A percentile compares a stretch with the other conserved stretches of the same genome.
Conservation (phyloP, 2,888 invertebrate genomes). For the Pteria penguin region DNA sequence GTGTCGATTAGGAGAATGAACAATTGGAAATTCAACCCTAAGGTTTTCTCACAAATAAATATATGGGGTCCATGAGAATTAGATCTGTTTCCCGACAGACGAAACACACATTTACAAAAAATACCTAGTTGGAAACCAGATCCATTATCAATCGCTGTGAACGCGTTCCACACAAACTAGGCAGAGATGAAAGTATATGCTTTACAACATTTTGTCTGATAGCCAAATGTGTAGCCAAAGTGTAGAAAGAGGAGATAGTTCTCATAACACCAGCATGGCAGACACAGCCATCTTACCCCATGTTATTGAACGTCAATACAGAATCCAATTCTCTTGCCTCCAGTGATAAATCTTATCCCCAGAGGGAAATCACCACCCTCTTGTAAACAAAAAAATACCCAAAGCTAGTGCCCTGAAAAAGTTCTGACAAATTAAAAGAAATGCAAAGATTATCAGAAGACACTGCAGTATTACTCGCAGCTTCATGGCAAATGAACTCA, state of each 20-base stretch:
- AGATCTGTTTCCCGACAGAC: not conserved
- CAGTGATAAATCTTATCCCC: not conserved
- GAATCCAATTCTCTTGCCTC: conserved; percentile 16
- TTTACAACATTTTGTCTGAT: conserved; percentile 18
- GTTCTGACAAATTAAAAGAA: conserved; percentile 9
- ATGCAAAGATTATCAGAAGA: conserved; percentile 10
- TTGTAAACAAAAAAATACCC: not conserved
- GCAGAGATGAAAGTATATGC: not conserved
- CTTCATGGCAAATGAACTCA: conserved; percentile 10
- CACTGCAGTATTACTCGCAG: conserved; percentile 16
- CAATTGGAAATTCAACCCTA: conserved; percentile 10
- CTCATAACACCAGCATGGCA: conserved; percentile 20
- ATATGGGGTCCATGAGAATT: not conserved
- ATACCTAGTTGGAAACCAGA: conserved; percentile 12
- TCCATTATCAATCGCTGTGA: not conserved
- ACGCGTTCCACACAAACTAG: conserved; percentile 4
- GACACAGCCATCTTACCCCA: conserved; percentile 5
- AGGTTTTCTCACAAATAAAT: not conserved
- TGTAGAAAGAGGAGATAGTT: not conserved
- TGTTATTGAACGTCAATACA: conserved; percentile 5
- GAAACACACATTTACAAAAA: not conserved
- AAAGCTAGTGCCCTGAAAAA: conserved; percentile 17
- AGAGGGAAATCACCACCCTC: not conserved
- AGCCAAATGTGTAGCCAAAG: conserved; percentile 10
- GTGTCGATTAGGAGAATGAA: not conserved